phyloP scores from a whole-genome alignment of 2,888 invertebrate genomes.

The Ligdia adustata region DNA sequence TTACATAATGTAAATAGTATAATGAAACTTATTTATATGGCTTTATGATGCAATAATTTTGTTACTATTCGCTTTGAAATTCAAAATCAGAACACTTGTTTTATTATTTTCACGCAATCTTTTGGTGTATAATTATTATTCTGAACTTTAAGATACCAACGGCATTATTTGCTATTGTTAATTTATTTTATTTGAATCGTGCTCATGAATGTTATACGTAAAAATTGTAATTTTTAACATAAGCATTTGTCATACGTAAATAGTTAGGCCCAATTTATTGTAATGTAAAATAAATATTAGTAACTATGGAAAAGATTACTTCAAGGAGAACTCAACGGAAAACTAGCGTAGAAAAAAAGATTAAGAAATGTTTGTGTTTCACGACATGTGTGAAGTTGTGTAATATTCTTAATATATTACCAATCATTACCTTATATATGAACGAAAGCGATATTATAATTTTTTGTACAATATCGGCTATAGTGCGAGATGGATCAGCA shows the following conservation, averaged over 20 bases:
- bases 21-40: conserved; percentile 59
- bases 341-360: conserved; percentile 65
- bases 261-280: conserved; percentile 82
- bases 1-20: conserved; percentile 75
- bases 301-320: conserved; percentile 74
- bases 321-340: conserved; percentile 70
- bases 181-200: conserved; percentile 69
- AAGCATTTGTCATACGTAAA: conserved; percentile 81
- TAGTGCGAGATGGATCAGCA: conserved; percentile 80
- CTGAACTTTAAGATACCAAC: conserved; percentile 55
- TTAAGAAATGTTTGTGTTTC: conserved; percentile 78
- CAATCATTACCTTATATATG: conserved; percentile 66
- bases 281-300: conserved; percentile 78
- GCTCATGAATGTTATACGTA: conserved; percentile 78
- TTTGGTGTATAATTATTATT: conserved; percentile 51
- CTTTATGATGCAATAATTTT: conserved; percentile 45
- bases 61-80: conserved; percentile 37
- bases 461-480: conserved; percentile 83
- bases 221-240: conserved; percentile 70
- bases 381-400: conserved; percentile 79
- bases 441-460: conserved; percentile 75
- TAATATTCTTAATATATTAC: conserved; percentile 74
- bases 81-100: conserved; percentile 66
- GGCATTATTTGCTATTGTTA: conserved; percentile 56
- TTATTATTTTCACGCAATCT: conserved; percentile 55